Percentiles rank a stretch among this genome's conserved stretches.
Evolutionary conservation across 2,888 invertebrate genomes (phyloP).

Genomic region (Sinhomidia bicolor): DNA sequence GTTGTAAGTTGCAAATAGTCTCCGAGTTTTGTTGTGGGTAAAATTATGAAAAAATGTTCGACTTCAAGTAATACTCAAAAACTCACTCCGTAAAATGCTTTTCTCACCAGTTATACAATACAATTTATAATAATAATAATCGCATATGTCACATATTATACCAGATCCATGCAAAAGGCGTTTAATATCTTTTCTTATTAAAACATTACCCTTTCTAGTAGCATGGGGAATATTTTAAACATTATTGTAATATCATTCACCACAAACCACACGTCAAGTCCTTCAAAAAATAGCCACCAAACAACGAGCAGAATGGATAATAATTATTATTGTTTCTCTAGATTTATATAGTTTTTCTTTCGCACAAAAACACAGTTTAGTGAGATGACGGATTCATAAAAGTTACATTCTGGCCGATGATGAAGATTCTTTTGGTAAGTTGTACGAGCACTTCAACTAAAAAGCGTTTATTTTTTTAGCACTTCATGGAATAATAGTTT

Average conservation of each 20-base stretch:
- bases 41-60: background rate
- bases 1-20: conserved; percentile 16
- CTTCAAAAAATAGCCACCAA: conserved; percentile 42
- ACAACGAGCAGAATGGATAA: conserved; percentile 23
- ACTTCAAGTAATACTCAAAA: background rate
- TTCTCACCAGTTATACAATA: too few species aligned
- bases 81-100: conserved; percentile 9
- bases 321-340: background rate
- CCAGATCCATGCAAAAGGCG: conserved; percentile 14
- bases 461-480: conserved; percentile 32
- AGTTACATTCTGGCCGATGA: conserved; percentile 56
- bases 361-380: conserved; percentile 42
- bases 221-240: conserved; percentile 9
- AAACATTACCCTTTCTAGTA: background rate
- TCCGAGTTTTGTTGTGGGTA: background rate
- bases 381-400: conserved; percentile 55
- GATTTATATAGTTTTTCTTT: conserved; percentile 33
- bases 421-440: background rate
- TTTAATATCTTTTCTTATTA: too few species aligned
- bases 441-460: conserved; percentile 35
- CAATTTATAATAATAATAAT: too few species aligned
- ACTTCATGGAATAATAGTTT: conserved; percentile 45
- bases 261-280: conserved; percentile 40
- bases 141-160: background rate
- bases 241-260: background rate